These are phyloP conservation scores for Tenthredo scrophulariae DNA, from an alignment of 2,888 invertebrate species.

Conservation along the genomic window DNA sequence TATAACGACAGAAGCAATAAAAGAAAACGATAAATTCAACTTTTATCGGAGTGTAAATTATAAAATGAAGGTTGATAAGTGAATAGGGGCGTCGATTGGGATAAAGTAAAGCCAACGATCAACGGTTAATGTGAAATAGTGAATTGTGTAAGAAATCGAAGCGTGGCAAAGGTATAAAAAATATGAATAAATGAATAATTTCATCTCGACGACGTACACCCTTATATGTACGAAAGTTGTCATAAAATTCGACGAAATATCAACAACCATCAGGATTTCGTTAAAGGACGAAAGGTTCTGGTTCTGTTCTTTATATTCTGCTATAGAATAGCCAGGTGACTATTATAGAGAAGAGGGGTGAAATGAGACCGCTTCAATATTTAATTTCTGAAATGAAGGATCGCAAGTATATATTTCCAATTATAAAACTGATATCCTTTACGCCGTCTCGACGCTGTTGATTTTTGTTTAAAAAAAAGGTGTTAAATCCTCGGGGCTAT, in stretches of 20 bases:
- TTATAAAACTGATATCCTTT: background rate
- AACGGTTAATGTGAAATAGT: background rate
- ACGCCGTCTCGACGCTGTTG: background rate
- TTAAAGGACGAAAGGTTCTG: background rate
- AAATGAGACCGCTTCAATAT: background rate
- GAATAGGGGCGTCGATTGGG: constrained; percentile 15
- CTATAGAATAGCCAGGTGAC: background rate
- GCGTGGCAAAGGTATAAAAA: background rate
- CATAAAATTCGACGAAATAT: background rate
- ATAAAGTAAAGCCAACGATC: constrained; percentile 22
- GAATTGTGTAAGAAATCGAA: background rate
- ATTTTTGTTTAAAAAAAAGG: background rate
- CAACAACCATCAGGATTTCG: background rate
- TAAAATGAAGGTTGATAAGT: constrained; percentile 35
- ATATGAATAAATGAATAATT: background rate
- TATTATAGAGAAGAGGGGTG: background rate
- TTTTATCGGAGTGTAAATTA: constrained; percentile 36
- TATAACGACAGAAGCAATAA: constrained; percentile 13
- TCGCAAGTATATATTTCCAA: background rate
- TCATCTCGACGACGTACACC: background rate
- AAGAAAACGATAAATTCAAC: constrained; percentile 36
- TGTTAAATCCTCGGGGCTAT: background rate
- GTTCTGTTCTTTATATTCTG: background rate
- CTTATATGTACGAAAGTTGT: background rate
- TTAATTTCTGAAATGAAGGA: background rate